phyloP scores from a whole-genome alignment of 2,888 invertebrate genomes.

The Drosophila atripex region DNA sequence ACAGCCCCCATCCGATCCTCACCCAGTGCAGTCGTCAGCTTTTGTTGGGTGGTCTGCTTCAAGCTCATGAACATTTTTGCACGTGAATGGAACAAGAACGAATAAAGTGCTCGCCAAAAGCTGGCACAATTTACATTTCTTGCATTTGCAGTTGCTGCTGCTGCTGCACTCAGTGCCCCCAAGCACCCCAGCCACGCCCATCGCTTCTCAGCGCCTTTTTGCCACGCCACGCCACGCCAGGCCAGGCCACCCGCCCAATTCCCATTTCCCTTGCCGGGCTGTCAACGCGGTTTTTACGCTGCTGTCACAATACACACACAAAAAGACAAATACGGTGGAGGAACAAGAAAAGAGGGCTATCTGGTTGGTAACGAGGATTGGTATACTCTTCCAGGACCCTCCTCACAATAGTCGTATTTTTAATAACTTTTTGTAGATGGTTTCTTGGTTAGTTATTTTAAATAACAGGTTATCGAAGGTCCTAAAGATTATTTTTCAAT shows the following conservation, averaged over 20 bases:
- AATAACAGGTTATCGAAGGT: neutral
- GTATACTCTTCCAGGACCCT: neutral
- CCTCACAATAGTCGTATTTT: neutral
- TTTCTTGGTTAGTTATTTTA: neutral
- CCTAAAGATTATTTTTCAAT: too few species aligned
- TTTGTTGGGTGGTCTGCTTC: conserved; percentile 15
- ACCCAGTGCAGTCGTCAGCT: conserved; percentile 3
- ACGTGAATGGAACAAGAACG: conserved; percentile 69
- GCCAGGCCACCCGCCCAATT: conserved; percentile 36
- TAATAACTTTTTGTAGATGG: neutral
- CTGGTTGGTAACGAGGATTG: neutral
- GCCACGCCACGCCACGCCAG: neutral
- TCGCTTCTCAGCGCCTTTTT: conserved; percentile 31
- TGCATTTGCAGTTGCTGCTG: conserved; percentile 63
- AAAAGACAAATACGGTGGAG: conserved; percentile 28
- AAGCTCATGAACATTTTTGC: conserved; percentile 73
- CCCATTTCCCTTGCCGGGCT: conserved; percentile 66
- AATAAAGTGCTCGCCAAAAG: conserved; percentile 69
- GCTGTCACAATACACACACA: conserved; percentile 71
- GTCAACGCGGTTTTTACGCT: conserved; percentile 75
- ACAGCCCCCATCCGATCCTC: neutral
- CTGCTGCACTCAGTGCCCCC: conserved; percentile 9
- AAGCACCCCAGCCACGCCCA: conserved; percentile 4
- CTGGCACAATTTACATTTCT: conserved; percentile 75
- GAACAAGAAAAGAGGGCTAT: neutral